Percentiles rank a stretch among this genome's conserved stretches.
Conservation (phyloP, 2,797 vertebrate genomes). For the Molossus molossus region DNA sequence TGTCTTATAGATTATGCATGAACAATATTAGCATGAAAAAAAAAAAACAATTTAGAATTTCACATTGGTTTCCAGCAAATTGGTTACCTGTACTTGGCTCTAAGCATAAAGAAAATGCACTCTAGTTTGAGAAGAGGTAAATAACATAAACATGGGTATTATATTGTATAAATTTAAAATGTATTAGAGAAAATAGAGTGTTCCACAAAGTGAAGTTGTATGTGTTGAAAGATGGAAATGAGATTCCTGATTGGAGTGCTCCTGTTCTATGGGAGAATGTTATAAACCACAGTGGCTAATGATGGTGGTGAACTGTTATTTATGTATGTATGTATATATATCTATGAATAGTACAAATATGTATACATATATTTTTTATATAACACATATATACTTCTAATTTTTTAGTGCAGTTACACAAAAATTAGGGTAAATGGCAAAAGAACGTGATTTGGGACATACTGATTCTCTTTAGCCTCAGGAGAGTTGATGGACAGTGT, state of each 20-base stretch:
- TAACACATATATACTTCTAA: background rate
- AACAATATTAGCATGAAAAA: slow-evolving; percentile 24
- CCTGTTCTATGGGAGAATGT: background rate
- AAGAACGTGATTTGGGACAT: background rate
- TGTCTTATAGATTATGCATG: background rate
- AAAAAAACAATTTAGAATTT: slow-evolving; percentile 23
- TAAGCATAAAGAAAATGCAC: background rate
- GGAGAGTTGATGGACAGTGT: background rate
- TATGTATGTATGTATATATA: no score
- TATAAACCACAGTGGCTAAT: background rate
- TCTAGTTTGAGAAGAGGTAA: background rate
- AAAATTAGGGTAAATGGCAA: background rate
- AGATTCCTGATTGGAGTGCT: background rate
- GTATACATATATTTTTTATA: background rate
- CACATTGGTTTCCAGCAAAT: background rate
- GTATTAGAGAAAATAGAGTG: background rate
- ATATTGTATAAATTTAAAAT: background rate
- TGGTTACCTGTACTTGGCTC: background rate
- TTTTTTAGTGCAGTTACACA: background rate
- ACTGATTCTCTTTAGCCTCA: background rate
- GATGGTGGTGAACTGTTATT: background rate
- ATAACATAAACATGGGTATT: background rate
- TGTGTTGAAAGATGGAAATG: background rate
- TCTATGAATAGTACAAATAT: background rate
- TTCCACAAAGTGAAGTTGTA: background rate